Conservation (phyloP, 2,888 invertebrate species). For the Drosophila differens region DNA sequence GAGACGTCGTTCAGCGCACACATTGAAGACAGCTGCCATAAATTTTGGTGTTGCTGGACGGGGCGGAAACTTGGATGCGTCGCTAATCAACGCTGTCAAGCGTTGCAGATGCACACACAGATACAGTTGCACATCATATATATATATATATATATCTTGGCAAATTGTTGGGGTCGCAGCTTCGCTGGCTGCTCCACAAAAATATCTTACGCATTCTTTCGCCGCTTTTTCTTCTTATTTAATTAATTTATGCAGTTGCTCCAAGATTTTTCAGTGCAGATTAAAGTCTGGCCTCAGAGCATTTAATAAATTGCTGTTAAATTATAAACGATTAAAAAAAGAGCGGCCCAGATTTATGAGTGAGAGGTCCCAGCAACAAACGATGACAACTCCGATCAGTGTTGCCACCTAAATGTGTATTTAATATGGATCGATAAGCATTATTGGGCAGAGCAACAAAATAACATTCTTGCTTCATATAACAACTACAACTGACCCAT, state of each 20-base stretch:
- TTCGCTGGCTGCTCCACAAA: conserved; percentile 34
- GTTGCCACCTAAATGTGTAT: conserved; percentile 37
- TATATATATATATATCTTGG: conserved; percentile 23
- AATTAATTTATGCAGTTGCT: conserved; percentile 78
- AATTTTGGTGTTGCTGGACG: conserved; percentile 45
- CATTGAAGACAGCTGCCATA: conserved; percentile 66
- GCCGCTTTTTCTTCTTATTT: conserved; percentile 30
- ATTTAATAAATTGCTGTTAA: conserved; percentile 76
- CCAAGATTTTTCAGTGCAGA: conserved; percentile 69
- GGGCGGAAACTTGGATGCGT: conserved; percentile 31
- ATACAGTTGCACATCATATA: conserved; percentile 9
- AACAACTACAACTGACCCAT: conserved; percentile 62
- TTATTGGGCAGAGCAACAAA: conserved; percentile 26
- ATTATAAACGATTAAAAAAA: conserved; percentile 48
- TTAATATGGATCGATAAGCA: conserved; percentile 39
- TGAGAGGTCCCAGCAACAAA: not conserved
- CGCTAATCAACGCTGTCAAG: conserved; percentile 71
- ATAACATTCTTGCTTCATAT: conserved; percentile 16
- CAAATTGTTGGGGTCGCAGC: conserved; percentile 51
- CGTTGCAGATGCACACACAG: conserved; percentile 30
- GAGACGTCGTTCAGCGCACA: conserved; percentile 35
- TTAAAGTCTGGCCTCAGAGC: conserved; percentile 58
- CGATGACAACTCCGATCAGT: conserved; percentile 15
- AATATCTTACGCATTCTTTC: conserved; percentile 70
- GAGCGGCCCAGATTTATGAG: conserved; percentile 35